Evolutionary conservation across 1,140 invertebrate species (phyloP).

Genomic region (Neodiprion pinetum): DNA sequence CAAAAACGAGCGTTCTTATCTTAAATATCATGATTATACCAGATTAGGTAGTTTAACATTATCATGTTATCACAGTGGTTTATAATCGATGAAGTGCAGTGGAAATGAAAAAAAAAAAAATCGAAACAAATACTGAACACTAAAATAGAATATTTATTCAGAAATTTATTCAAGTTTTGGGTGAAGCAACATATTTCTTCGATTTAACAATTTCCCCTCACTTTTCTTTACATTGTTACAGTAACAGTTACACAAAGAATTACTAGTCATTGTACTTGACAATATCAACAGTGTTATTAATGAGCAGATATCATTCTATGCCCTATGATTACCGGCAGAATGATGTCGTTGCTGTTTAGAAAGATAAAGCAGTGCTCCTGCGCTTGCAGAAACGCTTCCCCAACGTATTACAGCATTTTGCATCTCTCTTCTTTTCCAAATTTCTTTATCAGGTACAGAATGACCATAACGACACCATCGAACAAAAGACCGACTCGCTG

Average conservation of each 20-base stretch:
- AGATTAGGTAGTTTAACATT: too few species aligned
- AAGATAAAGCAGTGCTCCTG: conserved; percentile 25
- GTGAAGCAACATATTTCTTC: too few species aligned
- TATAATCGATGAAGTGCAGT: too few species aligned
- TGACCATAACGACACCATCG: conserved; percentile 7
- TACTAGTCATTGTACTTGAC: too few species aligned
- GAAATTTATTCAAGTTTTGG: too few species aligned
- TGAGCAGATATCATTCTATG: not conserved
- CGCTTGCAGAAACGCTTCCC: conserved; percentile 28
- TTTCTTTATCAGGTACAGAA: not conserved
- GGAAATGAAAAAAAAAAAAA: not conserved
- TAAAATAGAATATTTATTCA: conserved; percentile 15
- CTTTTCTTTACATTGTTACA: too few species aligned
- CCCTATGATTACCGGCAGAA: not conserved
- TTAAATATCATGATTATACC: not conserved
- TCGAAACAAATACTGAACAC: not conserved
- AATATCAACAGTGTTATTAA: too few species aligned
- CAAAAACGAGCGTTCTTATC: not conserved
- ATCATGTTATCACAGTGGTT: too few species aligned
- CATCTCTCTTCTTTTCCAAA: not conserved
- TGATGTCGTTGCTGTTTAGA: conserved; percentile 13
- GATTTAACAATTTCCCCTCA: not conserved
- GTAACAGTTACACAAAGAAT: too few species aligned
- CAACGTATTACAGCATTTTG: conserved; percentile 11
- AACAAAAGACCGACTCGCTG: not conserved